phyloP scores from a whole-genome alignment of 2,113 vertebrate genomes.

The Dendropsophus ebraccatus region DNA sequence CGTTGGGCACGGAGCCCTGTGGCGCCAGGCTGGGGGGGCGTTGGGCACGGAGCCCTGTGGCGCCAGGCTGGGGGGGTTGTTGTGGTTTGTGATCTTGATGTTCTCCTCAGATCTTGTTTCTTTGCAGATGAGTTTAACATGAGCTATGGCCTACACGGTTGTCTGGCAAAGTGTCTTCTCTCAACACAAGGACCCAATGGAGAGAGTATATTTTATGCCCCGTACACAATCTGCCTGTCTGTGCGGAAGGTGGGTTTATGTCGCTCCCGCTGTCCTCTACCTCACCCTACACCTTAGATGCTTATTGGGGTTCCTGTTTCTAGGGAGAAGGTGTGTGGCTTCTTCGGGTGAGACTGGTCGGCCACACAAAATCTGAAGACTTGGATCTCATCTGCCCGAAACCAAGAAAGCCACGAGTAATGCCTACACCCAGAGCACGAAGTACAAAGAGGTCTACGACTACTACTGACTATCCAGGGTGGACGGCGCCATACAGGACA shows the following conservation, averaged over 20 bases:
- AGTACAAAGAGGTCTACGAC: neutral
- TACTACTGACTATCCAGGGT: neutral
- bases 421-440: neutral
- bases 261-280: too few relatives aligned
- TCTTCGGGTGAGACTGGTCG: slow-evolving; percentile 29
- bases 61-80: too few relatives aligned
- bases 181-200: neutral
- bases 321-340: neutral
- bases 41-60: too few relatives aligned
- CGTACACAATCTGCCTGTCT: slow-evolving; percentile 17
- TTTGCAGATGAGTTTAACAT: slow-evolving; percentile 35
- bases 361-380: neutral
- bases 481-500: too few relatives aligned
- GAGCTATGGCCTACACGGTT: slow-evolving; percentile 15
- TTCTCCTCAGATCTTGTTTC: neutral
- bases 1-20: too few relatives aligned
- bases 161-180: slow-evolving; percentile 31
- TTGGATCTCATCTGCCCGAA: slow-evolving; percentile 15
- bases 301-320: too few relatives aligned
- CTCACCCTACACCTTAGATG: too few relatives aligned
- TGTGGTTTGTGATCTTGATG: too few relatives aligned
- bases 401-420: neutral
- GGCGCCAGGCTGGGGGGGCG: too few relatives aligned
- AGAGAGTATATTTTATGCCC: slow-evolving; percentile 23
- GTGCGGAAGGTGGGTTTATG: neutral